phyloP scores from a whole-genome alignment of 2,888 invertebrate species.

The Trichogramma evanescens region DNA sequence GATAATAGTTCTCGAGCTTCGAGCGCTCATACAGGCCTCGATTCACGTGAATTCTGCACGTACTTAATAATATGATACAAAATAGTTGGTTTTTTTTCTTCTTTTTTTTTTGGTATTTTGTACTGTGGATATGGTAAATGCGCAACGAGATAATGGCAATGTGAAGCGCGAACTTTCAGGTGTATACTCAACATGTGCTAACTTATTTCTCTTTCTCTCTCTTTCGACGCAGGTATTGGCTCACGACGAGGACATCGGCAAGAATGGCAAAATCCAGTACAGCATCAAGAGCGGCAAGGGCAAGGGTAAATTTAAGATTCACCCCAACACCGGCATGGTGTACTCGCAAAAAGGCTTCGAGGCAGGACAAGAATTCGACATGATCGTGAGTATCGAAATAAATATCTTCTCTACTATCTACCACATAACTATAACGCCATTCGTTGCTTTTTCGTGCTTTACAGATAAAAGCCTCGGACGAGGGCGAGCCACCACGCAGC shows the following conservation, averaged over 20 bases:
- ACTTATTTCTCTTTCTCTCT: background rate
- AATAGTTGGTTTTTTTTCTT: too few species aligned
- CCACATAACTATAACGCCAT: background rate
- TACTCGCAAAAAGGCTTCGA: slow-evolving; percentile 67
- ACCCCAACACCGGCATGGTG: slow-evolving; percentile 74
- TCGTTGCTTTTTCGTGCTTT: slow-evolving; percentile 9
- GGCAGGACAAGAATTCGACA: slow-evolving; percentile 61
- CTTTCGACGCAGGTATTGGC: slow-evolving; percentile 62
- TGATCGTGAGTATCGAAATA: slow-evolving; percentile 52
- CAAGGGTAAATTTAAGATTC: slow-evolving; percentile 74
- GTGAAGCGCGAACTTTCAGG: background rate
- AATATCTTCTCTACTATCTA: background rate
- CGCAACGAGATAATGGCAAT: background rate
- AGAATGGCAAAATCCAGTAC: slow-evolving; percentile 78
- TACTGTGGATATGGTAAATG: too few species aligned
- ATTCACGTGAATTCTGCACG: too few species aligned
- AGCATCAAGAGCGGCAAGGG: slow-evolving; percentile 71
- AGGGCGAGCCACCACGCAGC: slow-evolving; percentile 66
- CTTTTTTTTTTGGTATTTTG: too few species aligned
- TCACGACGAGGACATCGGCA: slow-evolving; percentile 72
- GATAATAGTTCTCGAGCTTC: too few species aligned
- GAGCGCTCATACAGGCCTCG: too few species aligned
- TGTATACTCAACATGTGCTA: too few species aligned
- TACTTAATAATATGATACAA: too few species aligned
- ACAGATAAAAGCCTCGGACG: slow-evolving; percentile 76